Percentiles rank a stretch among this genome's conserved stretches.
phyloP scores from a whole-genome alignment of 2,888 invertebrate species.

The Andrena trimmerana region DNA sequence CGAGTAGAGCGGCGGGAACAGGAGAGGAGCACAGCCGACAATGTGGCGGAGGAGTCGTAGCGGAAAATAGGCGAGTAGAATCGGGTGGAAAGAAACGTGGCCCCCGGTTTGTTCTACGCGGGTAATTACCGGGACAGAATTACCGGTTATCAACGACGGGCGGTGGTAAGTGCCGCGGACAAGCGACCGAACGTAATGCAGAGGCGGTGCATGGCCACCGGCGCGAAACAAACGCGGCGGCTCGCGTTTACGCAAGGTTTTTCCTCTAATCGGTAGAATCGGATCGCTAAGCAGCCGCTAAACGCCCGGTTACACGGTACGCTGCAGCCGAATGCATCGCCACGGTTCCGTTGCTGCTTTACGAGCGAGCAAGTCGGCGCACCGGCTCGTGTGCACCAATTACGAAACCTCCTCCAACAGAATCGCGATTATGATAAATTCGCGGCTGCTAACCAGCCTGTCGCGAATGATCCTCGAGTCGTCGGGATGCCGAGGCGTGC shows the following conservation, averaged over 20 bases:
- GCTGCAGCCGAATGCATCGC: constrained; percentile 68
- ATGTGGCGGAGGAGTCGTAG: neutral
- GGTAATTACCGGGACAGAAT: constrained; percentile 52
- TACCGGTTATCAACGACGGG: constrained; percentile 50
- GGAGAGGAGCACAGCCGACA: neutral
- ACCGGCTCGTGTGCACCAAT: constrained; percentile 23
- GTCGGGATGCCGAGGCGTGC: neutral
- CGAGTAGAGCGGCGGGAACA: too few species aligned
- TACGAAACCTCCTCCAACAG: constrained; percentile 9
- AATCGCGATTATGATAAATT: constrained; percentile 22
- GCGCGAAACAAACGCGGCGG: constrained; percentile 69
- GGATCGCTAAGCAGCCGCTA: constrained; percentile 79
- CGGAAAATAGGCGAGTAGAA: neutral
- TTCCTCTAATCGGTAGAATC: constrained; percentile 79
- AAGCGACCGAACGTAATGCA: constrained; percentile 49
- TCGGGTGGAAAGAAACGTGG: constrained; percentile 19
- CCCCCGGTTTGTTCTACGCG: constrained; percentile 24
- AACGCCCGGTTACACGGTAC: constrained; percentile 75
- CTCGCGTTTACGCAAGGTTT: constrained; percentile 78
- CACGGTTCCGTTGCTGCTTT: constrained; percentile 55
- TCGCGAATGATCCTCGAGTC: neutral
- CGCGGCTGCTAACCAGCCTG: neutral
- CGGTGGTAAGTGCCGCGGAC: constrained; percentile 48
- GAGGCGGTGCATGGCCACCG: constrained; percentile 66
- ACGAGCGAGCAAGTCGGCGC: constrained; percentile 34